Evolutionary conservation across 2,888 invertebrate genomes (phyloP).

Genomic region (Ryuthela nishihirai): DNA sequence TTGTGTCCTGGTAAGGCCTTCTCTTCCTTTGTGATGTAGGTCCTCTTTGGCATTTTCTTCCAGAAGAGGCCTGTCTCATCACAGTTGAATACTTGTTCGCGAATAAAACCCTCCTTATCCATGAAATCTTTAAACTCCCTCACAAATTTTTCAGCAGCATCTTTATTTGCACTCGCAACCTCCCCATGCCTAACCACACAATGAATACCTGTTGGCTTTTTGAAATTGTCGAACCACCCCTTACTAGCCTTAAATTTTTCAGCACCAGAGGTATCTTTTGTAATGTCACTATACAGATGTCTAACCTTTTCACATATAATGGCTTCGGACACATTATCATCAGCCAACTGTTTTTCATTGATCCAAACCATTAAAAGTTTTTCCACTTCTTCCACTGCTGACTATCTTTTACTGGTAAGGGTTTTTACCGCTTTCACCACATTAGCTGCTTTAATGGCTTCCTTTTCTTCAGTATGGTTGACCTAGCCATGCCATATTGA

Average conservation of each 20-base stretch:
- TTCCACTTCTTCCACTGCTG: too few species aligned
- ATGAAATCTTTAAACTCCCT: conserved; percentile 18
- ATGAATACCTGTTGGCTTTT: conserved; percentile 18
- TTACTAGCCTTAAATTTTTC: conserved; percentile 15
- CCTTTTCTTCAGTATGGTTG: too few species aligned
- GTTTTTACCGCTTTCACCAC: too few species aligned
- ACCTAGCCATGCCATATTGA: too few species aligned
- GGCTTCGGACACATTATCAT: too few species aligned
- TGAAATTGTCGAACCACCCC: conserved; percentile 12
- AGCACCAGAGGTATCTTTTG: too few species aligned
- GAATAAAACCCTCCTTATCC: conserved; percentile 12
- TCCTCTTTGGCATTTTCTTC: conserved; percentile 40
- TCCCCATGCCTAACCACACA: conserved; percentile 16
- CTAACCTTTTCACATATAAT: too few species aligned
- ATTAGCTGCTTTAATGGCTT: too few species aligned
- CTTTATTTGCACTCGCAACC: conserved; percentile 15
- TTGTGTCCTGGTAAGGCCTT: conserved; percentile 27
- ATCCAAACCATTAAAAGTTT: too few species aligned
- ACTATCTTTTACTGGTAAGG: too few species aligned
- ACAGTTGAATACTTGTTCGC: conserved; percentile 36
- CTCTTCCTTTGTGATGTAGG: conserved; percentile 30
- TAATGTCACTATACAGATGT: too few species aligned
- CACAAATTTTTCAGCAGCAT: conserved; percentile 5
- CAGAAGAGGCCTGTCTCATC: conserved; percentile 40
- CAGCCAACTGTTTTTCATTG: too few species aligned